phyloP scores from a whole-genome alignment of 2,888 invertebrate species.

The Watsonalla binaria region DNA sequence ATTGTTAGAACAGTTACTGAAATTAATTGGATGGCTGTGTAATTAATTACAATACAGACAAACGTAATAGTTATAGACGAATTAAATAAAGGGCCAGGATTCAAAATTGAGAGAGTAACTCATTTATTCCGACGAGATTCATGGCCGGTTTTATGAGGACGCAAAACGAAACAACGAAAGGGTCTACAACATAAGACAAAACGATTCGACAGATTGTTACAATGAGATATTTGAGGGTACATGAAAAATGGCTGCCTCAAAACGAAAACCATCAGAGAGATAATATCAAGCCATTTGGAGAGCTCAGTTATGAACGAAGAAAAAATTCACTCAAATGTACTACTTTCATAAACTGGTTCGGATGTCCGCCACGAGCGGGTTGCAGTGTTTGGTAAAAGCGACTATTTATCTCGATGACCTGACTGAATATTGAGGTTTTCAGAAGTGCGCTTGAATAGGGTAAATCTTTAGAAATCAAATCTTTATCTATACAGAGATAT shows the following conservation, averaged over 20 bases:
- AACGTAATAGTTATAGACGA: too few species aligned
- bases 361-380: conserved; percentile 8
- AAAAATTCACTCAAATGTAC: conserved; percentile 6
- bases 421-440: too few species aligned
- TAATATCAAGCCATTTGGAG: conserved; percentile 13
- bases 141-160: conserved; percentile 18
- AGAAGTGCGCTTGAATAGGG: too few species aligned
- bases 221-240: conserved; percentile 16
- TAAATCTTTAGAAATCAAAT: too few species aligned
- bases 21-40: too few species aligned
- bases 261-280: conserved; percentile 17
- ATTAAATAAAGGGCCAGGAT: conserved; percentile 1
- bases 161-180: conserved; percentile 12
- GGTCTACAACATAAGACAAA: conserved; percentile 19
- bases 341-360: conserved; percentile 10
- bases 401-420: neutral
- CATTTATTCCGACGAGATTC: conserved; percentile 11
- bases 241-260: conserved; percentile 22
- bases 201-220: conserved; percentile 14
- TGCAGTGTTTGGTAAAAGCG: conserved; percentile 13
- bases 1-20: too few species aligned
- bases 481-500: too few species aligned
- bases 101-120: conserved; percentile 5
- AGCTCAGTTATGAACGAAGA: conserved; percentile 8
- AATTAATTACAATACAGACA: too few species aligned